Conservation (phyloP, 1,140 invertebrate species). For the Acromyrmex charruanus region DNA sequence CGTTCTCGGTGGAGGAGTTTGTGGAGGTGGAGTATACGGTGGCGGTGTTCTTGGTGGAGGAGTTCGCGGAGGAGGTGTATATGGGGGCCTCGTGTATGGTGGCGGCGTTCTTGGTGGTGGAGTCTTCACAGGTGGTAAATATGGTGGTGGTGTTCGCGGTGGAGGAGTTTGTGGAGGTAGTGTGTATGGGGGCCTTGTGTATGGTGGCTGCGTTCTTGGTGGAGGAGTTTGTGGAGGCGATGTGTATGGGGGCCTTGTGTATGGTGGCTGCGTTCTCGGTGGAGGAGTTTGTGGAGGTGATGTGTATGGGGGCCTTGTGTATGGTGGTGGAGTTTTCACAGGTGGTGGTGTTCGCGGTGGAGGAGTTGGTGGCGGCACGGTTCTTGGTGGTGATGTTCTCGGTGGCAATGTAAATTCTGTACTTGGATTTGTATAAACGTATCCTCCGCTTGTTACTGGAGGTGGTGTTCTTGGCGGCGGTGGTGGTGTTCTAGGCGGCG, state of each 20-base stretch:
- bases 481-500: neutral
- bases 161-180: too few species aligned
- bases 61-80: neutral
- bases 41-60: too few species aligned
- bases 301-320: neutral
- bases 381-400: neutral
- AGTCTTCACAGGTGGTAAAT: too few species aligned
- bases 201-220: too few species aligned
- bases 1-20: slow-evolving; percentile 33
- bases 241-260: too few species aligned
- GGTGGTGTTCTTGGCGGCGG: slow-evolving; percentile 29
- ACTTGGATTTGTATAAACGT: neutral
- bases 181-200: too few species aligned
- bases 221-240: too few species aligned
- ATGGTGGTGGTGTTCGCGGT: slow-evolving; percentile 37
- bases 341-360: neutral
- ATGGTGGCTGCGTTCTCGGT: too few species aligned
- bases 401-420: neutral
- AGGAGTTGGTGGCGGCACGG: neutral
- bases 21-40: neutral
- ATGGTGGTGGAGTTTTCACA: neutral
- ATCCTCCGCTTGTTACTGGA: slow-evolving; percentile 27
- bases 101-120: slow-evolving; percentile 26
- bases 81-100: neutral
- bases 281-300: neutral